These are phyloP conservation scores for Tinea pellionella DNA, from an alignment of 2,888 invertebrate species.

Conservation along the genomic window DNA sequence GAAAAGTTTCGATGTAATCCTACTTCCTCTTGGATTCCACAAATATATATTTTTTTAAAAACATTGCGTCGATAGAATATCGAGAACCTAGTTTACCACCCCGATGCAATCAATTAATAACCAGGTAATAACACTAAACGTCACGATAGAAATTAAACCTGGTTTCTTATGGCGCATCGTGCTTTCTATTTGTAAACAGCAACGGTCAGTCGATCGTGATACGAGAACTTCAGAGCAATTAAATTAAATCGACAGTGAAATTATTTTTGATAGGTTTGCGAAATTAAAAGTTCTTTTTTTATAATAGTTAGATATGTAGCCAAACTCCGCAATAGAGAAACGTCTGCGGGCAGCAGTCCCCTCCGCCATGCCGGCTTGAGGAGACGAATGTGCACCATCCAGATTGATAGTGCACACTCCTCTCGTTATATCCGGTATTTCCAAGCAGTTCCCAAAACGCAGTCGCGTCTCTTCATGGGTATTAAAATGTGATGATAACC, in stretches of 20 bases:
- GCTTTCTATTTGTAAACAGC: slow-evolving; percentile 12
- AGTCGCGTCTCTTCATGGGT: too few relatives aligned
- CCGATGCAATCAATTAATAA: slow-evolving; percentile 47
- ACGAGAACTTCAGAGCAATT: slow-evolving; percentile 33
- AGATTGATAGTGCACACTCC: too few relatives aligned
- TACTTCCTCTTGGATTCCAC: not conserved
- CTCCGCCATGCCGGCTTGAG: too few relatives aligned
- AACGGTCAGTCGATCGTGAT: slow-evolving; percentile 39
- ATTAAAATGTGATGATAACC: too few relatives aligned
- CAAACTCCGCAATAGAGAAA: too few relatives aligned
- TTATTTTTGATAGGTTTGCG: not conserved
- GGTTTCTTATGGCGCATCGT: slow-evolving; percentile 32
- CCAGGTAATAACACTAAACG: slow-evolving; percentile 27
- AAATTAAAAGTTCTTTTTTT: too few relatives aligned
- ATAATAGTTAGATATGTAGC: too few relatives aligned
- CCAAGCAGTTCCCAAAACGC: too few relatives aligned
- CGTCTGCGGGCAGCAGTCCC: too few relatives aligned
- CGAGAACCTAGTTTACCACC: not conserved
- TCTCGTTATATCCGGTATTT: too few relatives aligned
- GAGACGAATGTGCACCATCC: too few relatives aligned
- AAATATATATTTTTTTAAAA: not conserved
- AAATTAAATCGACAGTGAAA: slow-evolving; percentile 32
- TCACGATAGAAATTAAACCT: slow-evolving; percentile 43
- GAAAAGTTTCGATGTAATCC: slow-evolving; percentile 2
- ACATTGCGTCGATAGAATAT: not conserved